Conservation (phyloP, 1,140 invertebrate genomes). For the Penaeus japonicus region DNA sequence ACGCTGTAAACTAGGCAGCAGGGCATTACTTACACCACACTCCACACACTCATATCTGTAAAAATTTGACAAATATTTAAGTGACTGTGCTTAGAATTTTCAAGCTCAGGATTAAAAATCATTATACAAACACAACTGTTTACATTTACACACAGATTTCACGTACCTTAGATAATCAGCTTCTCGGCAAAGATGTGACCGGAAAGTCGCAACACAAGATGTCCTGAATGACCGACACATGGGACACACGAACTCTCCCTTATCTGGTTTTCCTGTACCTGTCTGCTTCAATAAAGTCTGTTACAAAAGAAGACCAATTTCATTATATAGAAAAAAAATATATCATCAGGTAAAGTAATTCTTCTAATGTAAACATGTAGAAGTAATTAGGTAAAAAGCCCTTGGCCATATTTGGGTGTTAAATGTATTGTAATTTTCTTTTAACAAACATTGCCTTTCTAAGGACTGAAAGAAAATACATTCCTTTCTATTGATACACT, state of each 20-base stretch:
- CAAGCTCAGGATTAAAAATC: background rate
- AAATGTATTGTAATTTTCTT: no score
- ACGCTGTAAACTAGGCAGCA: constrained; percentile 48
- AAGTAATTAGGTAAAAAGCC: background rate
- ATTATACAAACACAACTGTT: background rate
- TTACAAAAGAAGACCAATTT: background rate
- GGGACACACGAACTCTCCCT: constrained; percentile 57
- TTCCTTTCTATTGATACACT: no score
- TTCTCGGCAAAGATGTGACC: constrained; percentile 57
- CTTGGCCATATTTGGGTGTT: no score
- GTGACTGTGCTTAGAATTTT: background rate
- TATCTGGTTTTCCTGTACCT: constrained; percentile 38
- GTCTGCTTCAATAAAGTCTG: constrained; percentile 37
- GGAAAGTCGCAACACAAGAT: constrained; percentile 48
- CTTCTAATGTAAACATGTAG: background rate
- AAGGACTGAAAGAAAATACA: no score
- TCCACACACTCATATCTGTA: constrained; percentile 56
- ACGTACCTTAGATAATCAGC: constrained; percentile 56
- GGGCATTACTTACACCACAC: constrained; percentile 53
- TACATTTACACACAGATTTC: no score
- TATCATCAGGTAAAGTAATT: background rate
- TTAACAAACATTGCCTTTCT: no score
- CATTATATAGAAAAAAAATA: background rate
- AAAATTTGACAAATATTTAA: background rate
- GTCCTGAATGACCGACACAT: constrained; percentile 57